phyloP scores from a whole-genome alignment of 2,888 invertebrate species.

The Scaeva pyrastri region DNA sequence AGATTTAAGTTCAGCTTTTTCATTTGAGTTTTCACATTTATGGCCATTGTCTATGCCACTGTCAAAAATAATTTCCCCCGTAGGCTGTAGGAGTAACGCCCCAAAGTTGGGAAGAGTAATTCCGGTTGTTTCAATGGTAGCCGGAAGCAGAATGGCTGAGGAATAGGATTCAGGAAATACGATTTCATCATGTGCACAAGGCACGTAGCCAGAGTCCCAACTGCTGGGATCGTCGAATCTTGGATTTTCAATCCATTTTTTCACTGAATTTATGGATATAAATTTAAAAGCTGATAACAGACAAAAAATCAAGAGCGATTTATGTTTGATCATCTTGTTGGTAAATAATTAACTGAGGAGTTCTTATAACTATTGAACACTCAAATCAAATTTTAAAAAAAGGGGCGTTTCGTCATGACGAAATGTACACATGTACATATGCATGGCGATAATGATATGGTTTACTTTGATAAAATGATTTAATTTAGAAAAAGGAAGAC shows the following conservation, averaged over 20 bases:
- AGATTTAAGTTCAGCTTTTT: constrained; percentile 78
- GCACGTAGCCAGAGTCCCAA: constrained; percentile 80
- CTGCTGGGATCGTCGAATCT: constrained; percentile 78
- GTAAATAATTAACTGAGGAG: constrained; percentile 41
- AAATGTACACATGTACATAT: neutral
- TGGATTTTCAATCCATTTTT: constrained; percentile 79
- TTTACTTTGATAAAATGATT: neutral
- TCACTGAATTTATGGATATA: constrained; percentile 70
- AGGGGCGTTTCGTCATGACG: constrained; percentile 40
- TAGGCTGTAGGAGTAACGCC: constrained; percentile 79
- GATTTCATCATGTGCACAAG: constrained; percentile 80
- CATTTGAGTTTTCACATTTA: constrained; percentile 77
- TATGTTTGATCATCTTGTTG: constrained; percentile 59
- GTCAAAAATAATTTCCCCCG: constrained; percentile 78
- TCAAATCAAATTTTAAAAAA: constrained; percentile 2
- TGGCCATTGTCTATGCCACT: constrained; percentile 71
- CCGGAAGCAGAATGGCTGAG: constrained; percentile 80
- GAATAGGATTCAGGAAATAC: constrained; percentile 81
- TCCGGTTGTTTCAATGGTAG: constrained; percentile 78
- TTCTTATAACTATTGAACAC: neutral
- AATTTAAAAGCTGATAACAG: constrained; percentile 3
- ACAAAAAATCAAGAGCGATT: neutral
- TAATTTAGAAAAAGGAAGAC: neutral
- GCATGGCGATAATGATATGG: neutral
- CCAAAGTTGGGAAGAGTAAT: constrained; percentile 80